Percentiles rank a stretch among this genome's conserved stretches.
Conservation (phyloP, 2,888 invertebrate species). For the Euclidia mi region DNA sequence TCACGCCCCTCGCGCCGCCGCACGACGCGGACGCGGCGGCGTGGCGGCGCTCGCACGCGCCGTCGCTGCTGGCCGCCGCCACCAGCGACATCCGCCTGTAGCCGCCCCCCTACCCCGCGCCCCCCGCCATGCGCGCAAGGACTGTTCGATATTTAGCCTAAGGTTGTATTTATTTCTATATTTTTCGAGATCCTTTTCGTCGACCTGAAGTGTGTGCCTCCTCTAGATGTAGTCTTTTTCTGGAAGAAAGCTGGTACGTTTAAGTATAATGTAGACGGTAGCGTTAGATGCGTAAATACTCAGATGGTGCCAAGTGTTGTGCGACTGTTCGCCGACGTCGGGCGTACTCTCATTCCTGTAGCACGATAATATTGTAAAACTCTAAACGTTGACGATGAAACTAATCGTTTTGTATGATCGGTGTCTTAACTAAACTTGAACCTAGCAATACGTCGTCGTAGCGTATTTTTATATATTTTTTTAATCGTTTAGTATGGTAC, state of each 20-base stretch:
- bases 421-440: conserved; percentile 67
- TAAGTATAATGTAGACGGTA: conserved; percentile 61
- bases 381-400: conserved; percentile 65
- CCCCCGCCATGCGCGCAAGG: conserved; percentile 19
- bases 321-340: conserved; percentile 66
- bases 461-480: conserved; percentile 72
- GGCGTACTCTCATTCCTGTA: conserved; percentile 84
- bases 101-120: conserved; percentile 22
- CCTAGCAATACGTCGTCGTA: conserved; percentile 71
- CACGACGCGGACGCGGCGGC: conserved; percentile 38
- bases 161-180: conserved; percentile 79
- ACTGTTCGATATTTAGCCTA: conserved; percentile 54
- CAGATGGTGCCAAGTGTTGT: conserved; percentile 78
- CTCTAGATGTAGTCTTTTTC: conserved; percentile 71
- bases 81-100: conserved; percentile 80
- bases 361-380: conserved; percentile 75
- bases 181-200: conserved; percentile 80
- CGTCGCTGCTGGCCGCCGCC: conserved; percentile 70
- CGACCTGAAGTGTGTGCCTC: conserved; percentile 84
- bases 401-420: conserved; percentile 46
- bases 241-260: conserved; percentile 69
- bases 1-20: conserved; percentile 24
- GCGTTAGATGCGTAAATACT: conserved; percentile 81
- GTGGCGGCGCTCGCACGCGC: conserved; percentile 56
- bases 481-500: conserved; percentile 63